Conservation (phyloP, 1,140 invertebrate genomes). For the Polypedilum pembai region DNA sequence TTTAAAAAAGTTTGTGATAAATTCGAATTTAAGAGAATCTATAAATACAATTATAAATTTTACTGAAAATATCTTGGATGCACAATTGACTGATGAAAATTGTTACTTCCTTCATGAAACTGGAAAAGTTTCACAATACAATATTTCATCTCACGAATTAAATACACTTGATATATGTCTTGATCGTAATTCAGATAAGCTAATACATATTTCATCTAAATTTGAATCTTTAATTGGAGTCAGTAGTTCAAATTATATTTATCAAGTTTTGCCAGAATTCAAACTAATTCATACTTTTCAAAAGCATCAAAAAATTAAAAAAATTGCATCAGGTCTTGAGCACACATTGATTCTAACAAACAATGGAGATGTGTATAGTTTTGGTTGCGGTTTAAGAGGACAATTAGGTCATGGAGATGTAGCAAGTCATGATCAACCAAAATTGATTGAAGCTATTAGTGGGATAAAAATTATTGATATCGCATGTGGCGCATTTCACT, state of each 20-base stretch:
- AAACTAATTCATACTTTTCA: constrained; percentile 46
- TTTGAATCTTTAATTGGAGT: neutral
- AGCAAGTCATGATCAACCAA: constrained; percentile 53
- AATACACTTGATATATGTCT: neutral
- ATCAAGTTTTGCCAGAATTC: neutral
- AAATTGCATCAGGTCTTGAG: constrained; percentile 69
- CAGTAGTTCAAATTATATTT: neutral
- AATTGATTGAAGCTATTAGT: constrained; percentile 59
- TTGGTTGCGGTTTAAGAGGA: constrained; percentile 73
- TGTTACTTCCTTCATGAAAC: neutral
- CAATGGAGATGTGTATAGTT: constrained; percentile 65
- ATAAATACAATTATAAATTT: no score
- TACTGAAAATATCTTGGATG: no score
- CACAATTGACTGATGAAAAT: neutral
- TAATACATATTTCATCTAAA: neutral
- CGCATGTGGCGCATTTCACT: constrained; percentile 78
- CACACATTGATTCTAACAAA: constrained; percentile 65
- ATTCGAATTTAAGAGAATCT: neutral
- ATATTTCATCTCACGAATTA: neutral
- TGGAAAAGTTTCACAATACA: neutral
- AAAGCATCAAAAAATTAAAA: constrained; percentile 48
- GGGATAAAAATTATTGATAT: constrained; percentile 62
- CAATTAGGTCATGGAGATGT: constrained; percentile 73
- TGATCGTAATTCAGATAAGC: neutral
- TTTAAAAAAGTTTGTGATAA: neutral